Evolutionary conservation across 2,888 invertebrate species (phyloP), one percentile per base, ranked within the genome.

Genomic region (Eubasilissa splendida): DNA sequence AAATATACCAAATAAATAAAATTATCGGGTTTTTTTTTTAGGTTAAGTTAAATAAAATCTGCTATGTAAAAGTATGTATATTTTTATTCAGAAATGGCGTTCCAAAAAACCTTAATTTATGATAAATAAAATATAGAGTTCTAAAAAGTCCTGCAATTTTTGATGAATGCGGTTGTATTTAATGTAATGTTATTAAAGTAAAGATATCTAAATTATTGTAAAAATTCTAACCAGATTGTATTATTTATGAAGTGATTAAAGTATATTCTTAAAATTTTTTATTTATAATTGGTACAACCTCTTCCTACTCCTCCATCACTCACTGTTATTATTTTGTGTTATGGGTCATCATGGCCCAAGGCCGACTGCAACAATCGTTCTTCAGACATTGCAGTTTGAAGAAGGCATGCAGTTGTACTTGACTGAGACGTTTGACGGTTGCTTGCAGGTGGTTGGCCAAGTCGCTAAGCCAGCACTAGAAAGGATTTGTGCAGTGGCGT

Each of bases 241-340:
- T 73, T 83, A 83, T 83, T 83, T 81, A 83, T 83, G 65, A 83
- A 73, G 58, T 59, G 54, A 82, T 79, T 81, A 79, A 80, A 81
- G 50, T 80, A 81, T 82, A 81, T 83, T 83, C 80, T 79, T 79
- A 74, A 83, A 80, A 63, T n/a, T 0, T n/a, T 7, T 63, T 33
- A 7, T 63, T 42, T 33, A 11, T 63, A 12, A 33, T 63, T 0
- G 22, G 9, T 63, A 5, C 11, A 0, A 63, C 5, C 33, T 42
- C 42, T 63, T 63, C 63, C 22, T 31, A 33, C 4, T 63, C 33
- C 33, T 63, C 22, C 22, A 22, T 22, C 22, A 22, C 22, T 22
- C 22, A 22, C 22, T 22, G 22, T 63, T 31, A 33, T 22, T 22
- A 1, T 63, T 10, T 63, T 8, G 33, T 42, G 4, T 42, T 5